Base-by-base conservation (phyloP, 2,113 vertebrate species). In the Seriola aureovittata region DNA sequence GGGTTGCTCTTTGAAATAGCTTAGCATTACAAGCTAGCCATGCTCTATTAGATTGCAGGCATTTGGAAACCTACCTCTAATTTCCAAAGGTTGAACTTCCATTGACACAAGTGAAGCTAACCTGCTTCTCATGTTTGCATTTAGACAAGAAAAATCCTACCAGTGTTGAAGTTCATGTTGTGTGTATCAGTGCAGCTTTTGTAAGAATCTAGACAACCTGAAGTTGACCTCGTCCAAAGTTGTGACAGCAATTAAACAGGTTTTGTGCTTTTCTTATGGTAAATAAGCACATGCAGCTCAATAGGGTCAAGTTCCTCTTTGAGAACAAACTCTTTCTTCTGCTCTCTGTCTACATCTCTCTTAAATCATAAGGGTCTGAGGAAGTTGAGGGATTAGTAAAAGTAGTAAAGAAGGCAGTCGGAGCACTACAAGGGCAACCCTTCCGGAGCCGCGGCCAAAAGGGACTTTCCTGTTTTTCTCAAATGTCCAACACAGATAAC, bases 81-180 rank as follows among this genome's bases (percentile, higher is more conserved):
- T 81, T 87, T 92, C 72, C 84, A 84, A 29, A 14, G 52, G 46
- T 64, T 89, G 72, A 86, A 86, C 83, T 90, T 75, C 8, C 21
- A 74, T 4, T 82, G 84, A 87, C 74, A 64, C 63, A 23, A 54
- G 44, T 38, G 25, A 77, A 72, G 34, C 40, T 44, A 36, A 55
- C 32, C 32, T n/a, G 23, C n/a, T 55, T 59, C 60, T 75, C 54
- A n/a, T 73, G 42, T 50, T 66, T 62, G 40, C 23, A 36, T 75
- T 77, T 16, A 25, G 42, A 23, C n/a, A 29, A 42, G 46, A 40
- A 34, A 77, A 54, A 19, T 8, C 32, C 2, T 1, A 11, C 21
- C 7, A 21, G 19, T 71, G 44, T 75, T 36, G 13, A 68, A 57
- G 42, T 36, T 73, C 8, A 19, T 72, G 70, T 63, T 78, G 8